Percentiles rank a stretch among this genome's conserved stretches.
phyloP scores from a whole-genome alignment of 2,113 vertebrate species.

The Notarius quadriscutis region DNA sequence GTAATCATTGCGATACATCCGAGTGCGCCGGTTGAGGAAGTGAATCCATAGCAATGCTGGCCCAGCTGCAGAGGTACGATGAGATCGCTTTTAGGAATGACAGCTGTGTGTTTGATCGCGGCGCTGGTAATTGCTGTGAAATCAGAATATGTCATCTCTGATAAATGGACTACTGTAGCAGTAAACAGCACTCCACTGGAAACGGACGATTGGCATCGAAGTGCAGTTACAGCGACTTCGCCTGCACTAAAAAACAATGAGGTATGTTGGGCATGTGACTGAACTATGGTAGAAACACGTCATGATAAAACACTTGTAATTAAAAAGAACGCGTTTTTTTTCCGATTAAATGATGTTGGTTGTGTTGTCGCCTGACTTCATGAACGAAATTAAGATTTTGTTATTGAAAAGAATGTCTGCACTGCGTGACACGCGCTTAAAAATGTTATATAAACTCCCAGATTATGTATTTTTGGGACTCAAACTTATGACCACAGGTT shows the following conservation, averaged over 20 bases:
- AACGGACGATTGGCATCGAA: not conserved
- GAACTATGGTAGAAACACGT: not conserved
- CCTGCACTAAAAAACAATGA: not conserved
- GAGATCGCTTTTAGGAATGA: not conserved
- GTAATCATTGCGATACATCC: too few species aligned
- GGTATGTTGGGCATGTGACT: constrained; percentile 5
- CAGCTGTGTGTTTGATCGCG: not conserved
- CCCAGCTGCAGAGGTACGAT: too few species aligned
- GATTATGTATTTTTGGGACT: not conserved
- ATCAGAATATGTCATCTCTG: not conserved
- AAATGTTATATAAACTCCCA: not conserved
- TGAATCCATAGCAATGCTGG: not conserved
- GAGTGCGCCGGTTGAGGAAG: constrained; percentile 20
- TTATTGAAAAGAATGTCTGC: not conserved
- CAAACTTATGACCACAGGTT: not conserved
- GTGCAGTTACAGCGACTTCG: not conserved
- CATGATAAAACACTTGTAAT: not conserved
- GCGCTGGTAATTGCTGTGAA: not conserved
- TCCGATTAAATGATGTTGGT: not conserved
- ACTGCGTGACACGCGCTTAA: not conserved
- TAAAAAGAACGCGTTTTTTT: not conserved
- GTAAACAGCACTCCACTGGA: not conserved
- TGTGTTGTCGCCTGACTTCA: not conserved
- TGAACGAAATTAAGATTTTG: not conserved
- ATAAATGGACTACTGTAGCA: not conserved